Base-by-base conservation (phyloP, 1,140 invertebrate genomes). In the Saccostrea glomerata region DNA sequence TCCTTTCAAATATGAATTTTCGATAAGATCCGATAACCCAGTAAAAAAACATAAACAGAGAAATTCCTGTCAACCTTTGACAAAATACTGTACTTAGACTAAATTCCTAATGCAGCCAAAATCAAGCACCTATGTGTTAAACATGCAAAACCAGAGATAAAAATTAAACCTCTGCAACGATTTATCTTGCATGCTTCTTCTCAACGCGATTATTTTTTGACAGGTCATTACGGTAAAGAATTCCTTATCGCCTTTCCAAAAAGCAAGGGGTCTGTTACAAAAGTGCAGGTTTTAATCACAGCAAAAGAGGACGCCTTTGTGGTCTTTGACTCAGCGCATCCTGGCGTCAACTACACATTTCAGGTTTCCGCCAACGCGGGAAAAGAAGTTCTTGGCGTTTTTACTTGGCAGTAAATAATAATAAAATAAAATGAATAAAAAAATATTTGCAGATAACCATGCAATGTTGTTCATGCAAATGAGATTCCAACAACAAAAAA, bases 201-300 rank as follows among this genome's bases (percentile, higher is more conserved):
- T 77, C 70, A 77, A 77, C 70, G 13, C 11, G 70, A 77, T 77
- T 77, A 77, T 17, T 77, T 36, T 77, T 77, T 77, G 70, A 77
- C 70, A 77, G 70, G 70, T 30, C 70, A 77, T 77, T 77, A 77
- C 25, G 70, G 70, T 77, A 77, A 77, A 77, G 70, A 77, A 77
- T 77, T 77, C 25, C 70, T 77, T 77, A 77, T 77, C 70, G 30
- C 70, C 70, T 77, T 77, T 77, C 70, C 70, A 77, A 77, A 77
- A 77, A 77, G 70, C 70, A 36, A 77, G 30, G 70, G 70, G 70
- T 17, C 70, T 77, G 70, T 77, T 36, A 30, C 70, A 77, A 77
- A 77, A 40, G 70, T 77, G 70, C 70, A 77, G 25, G 70, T 77
- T 40, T 77, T 77, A 30, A 77, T 77, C 70, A 77, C 70, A 13